These are phyloP conservation scores for Chamaetylas fuelleborni DNA, from an alignment of 2,113 vertebrate genomes.

Conservation along the genomic window DNA sequence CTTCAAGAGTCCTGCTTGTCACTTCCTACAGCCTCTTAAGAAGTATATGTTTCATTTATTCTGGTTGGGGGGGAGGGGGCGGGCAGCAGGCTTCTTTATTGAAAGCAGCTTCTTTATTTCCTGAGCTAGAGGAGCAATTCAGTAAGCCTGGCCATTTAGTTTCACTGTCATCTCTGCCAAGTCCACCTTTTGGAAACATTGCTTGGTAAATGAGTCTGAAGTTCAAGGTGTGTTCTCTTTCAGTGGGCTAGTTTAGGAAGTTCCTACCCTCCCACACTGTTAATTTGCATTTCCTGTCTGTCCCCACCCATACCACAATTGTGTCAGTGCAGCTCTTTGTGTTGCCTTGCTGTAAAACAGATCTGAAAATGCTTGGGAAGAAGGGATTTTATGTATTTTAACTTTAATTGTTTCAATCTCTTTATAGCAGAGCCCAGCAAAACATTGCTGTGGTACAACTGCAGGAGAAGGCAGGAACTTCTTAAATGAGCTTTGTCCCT, in stretches of 20 bases:
- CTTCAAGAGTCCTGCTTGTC: neutral
- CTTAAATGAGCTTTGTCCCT: neutral
- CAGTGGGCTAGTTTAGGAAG: neutral
- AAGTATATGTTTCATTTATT: neutral
- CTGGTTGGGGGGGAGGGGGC: too few relatives aligned
- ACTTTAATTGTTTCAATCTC: neutral
- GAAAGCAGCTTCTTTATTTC: neutral
- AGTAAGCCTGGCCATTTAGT: neutral
- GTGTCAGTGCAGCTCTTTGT: neutral
- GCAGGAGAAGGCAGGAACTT: neutral
- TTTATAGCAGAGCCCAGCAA: neutral
- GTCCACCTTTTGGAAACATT: neutral
- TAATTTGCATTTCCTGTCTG: conserved; percentile 16
- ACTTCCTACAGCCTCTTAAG: neutral
- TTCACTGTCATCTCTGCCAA: neutral
- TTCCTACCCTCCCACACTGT: neutral
- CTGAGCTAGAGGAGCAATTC: neutral
- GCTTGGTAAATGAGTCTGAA: neutral
- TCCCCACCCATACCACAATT: neutral
- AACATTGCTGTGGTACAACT: neutral
- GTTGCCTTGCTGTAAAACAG: neutral
- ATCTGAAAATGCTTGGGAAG: neutral
- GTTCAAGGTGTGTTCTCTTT: neutral
- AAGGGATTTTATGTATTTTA: neutral
- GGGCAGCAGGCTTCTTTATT: neutral